Evolutionary conservation across 2,888 invertebrate genomes (phyloP).

Genomic region (Trypoxylon attenuatum): DNA sequence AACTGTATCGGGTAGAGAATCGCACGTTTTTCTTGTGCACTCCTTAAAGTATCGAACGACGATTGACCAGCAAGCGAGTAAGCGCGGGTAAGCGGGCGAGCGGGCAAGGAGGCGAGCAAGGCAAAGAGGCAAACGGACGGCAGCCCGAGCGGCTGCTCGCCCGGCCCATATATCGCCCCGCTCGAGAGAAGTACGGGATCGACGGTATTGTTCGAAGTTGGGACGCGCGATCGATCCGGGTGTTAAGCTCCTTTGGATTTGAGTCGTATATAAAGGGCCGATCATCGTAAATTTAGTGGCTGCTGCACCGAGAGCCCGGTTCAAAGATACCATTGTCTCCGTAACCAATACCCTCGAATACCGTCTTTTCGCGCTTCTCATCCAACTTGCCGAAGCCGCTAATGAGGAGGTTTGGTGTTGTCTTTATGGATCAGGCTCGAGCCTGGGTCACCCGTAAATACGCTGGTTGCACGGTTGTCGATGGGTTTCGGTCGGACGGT

Average conservation of each 20-base stretch:
- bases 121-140: too few species aligned
- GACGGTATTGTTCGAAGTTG: constrained; percentile 11
- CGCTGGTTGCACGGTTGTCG: constrained; percentile 25
- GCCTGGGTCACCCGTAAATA: constrained; percentile 44
- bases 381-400: constrained; percentile 21
- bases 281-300: constrained; percentile 39
- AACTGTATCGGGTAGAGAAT: too few species aligned
- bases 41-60: background rate
- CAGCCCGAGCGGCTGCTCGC: background rate
- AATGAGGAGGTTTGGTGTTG: constrained; percentile 50
- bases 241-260: constrained; percentile 30
- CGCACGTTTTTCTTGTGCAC: background rate
- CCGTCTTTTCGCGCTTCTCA: constrained; percentile 34
- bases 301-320: background rate
- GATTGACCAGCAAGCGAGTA: background rate
- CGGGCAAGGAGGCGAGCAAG: too few species aligned
- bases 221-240: constrained; percentile 29
- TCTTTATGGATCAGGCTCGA: constrained; percentile 52
- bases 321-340: constrained; percentile 35
- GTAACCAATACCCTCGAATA: constrained; percentile 31
- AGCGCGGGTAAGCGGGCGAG: too few species aligned
- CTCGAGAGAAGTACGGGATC: background rate
- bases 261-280: constrained; percentile 36
- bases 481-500: background rate
- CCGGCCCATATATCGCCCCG: background rate